Base-by-base conservation (phyloP, 2,113 vertebrate species). In the Origma solitaria region DNA sequence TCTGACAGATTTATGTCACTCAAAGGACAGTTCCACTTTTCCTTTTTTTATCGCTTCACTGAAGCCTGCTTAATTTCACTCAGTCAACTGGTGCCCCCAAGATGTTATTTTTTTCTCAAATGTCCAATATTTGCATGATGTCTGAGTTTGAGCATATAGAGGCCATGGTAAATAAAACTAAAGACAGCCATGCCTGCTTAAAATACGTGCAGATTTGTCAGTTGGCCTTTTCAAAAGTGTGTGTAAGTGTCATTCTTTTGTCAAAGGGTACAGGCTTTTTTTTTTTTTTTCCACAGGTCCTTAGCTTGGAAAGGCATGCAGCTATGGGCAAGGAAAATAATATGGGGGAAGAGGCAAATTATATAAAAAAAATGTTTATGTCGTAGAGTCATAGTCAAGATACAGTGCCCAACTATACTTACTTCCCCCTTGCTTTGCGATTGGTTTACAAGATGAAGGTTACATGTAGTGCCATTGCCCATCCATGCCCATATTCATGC, bases 391-490 rank as follows among this genome's bases (percentile, higher is more conserved):
- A 97, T 57, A 97, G 96, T 88, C 95, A 97, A 97, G 97, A 97
- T 95, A 96, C 88, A 96, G 86, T 95, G 92, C 79, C 97, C 94
- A 71, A 86, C 96, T 97, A 95, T 99, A 99, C 99, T 99, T 99
- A 99, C 99, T 99, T 99, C 99, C 99, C 99, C 99, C 98, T 99
- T 98, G 99, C 98, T 98, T 99, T 99, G 98, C 96, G 98, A 98
- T 98, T 98, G 98, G 98, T 99, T 99, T 99, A 98, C 98, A 99
- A 99, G 99, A 97, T 98, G 98, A 98, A 98, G 98, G 98, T 99
- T 99, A 99, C 99, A 99, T 99, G 99, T 99, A 99, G 99, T 99
- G 99, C 99, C 99, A 99, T 98, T 99, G 99, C 98, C 99, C 99
- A 98, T 99, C 99, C 99, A 99, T 99, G 98, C 99, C 99, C 99